Evolutionary conservation across 2,797 vertebrate species (phyloP).

Genomic region (Thunnus albacares): DNA sequence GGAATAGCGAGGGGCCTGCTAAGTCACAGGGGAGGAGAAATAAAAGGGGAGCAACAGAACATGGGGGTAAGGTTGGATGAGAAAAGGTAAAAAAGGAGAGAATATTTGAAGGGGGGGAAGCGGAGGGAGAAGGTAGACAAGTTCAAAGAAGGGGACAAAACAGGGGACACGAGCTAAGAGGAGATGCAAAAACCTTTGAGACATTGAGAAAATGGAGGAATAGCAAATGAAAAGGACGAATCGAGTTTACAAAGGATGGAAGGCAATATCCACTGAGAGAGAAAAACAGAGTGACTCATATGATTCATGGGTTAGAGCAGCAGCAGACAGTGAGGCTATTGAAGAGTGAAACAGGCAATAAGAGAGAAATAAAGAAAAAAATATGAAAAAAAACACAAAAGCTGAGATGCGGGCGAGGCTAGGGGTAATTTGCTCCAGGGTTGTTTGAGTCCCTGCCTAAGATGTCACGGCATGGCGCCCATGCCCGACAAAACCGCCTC

Average conservation of each 20-base stretch:
- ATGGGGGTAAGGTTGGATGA: not conserved
- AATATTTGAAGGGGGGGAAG: not conserved
- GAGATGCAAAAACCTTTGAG: constrained; percentile 25
- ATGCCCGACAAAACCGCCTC: constrained; percentile 55
- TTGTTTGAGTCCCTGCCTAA: constrained; percentile 67
- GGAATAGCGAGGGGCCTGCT: constrained; percentile 39
- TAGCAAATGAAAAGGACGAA: constrained; percentile 51
- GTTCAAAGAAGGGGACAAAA: constrained; percentile 18
- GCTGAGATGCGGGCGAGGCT: constrained; percentile 31
- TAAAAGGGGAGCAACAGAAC: not conserved
- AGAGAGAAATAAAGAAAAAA: constrained; percentile 59
- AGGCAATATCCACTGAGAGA: constrained; percentile 35
- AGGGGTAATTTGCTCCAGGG: constrained; percentile 57
- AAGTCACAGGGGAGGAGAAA: constrained; percentile 9
- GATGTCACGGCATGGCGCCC: constrained; percentile 65
- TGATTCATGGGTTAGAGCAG: constrained; percentile 62
- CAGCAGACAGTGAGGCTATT: constrained; percentile 56
- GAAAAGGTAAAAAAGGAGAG: constrained; percentile 1
- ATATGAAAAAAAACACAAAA: constrained; percentile 24
- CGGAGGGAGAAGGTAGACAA: not conserved
- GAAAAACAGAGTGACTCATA: constrained; percentile 59
- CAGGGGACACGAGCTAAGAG: not conserved
- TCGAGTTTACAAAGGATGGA: constrained; percentile 23
- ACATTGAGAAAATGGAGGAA: constrained; percentile 39
- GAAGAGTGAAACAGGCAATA: constrained; percentile 62